Evolutionary conservation across 2,113 vertebrate genomes (phyloP).

Genomic region (Paradisaea rubra): DNA sequence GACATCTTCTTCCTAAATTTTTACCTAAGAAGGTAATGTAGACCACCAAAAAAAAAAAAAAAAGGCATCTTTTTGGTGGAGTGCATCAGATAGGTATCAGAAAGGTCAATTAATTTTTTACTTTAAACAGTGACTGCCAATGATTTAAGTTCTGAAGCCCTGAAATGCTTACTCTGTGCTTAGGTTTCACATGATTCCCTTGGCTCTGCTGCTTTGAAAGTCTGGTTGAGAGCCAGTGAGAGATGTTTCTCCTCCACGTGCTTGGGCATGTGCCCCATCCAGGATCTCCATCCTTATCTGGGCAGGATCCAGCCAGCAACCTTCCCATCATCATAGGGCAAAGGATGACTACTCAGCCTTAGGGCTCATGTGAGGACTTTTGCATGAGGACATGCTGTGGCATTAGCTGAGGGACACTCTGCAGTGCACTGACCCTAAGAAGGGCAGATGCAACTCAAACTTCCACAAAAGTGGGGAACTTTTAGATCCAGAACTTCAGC

Average conservation of each 20-base stretch:
- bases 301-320: neutral
- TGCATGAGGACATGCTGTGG: neutral
- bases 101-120: neutral
- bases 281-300: neutral
- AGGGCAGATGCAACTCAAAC: neutral
- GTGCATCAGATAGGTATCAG: neutral
- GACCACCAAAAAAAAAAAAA: neutral
- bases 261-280: neutral
- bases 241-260: neutral
- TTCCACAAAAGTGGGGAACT: neutral
- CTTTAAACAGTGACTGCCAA: neutral
- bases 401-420: neutral
- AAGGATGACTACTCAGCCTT: neutral
- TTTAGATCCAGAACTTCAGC: neutral
- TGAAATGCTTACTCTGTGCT: neutral
- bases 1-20: neutral
- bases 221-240: neutral
- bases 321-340: neutral
- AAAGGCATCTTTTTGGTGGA: neutral
- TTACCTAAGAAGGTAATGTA: neutral
- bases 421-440: neutral
- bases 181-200: neutral
- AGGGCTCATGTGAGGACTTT: neutral
- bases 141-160: neutral
- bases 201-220: neutral